phyloP scores from a whole-genome alignment of 2,797 vertebrate species.

The Tiaroga cobitis region DNA sequence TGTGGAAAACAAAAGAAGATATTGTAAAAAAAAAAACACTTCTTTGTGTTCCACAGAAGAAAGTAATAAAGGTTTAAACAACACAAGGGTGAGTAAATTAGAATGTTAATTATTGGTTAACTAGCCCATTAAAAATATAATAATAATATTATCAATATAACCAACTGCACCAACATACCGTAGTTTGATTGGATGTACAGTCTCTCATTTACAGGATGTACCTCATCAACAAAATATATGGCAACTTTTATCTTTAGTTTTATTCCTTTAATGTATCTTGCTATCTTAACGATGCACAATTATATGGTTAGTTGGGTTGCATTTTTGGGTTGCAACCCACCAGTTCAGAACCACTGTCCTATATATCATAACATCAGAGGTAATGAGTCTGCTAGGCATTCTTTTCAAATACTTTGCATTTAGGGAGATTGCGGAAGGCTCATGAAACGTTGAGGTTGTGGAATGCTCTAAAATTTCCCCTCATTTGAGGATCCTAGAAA shows the following conservation, averaged over 20 bases:
- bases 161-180: neutral
- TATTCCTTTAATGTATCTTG: neutral
- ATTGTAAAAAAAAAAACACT: too few relatives aligned
- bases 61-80: neutral
- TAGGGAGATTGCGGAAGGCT: constrained; percentile 9
- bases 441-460: neutral
- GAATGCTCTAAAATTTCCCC: constrained; percentile 28
- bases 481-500: constrained; percentile 4
- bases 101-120: neutral
- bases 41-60: neutral
- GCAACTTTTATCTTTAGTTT: neutral
- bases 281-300: neutral
- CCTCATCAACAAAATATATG: neutral
- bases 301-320: neutral
- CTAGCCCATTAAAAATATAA: neutral
- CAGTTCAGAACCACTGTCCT: constrained; percentile 26
- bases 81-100: neutral
- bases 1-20: neutral
- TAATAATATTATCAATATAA: neutral
- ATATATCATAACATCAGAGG: constrained; percentile 7
- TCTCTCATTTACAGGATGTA: neutral
- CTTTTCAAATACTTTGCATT: constrained; percentile 36
- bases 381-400: constrained; percentile 8
- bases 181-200: neutral
- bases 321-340: constrained; percentile 19